Evolutionary conservation across 2,888 invertebrate genomes (phyloP).

Genomic region (Caenorhabditis sinica): DNA sequence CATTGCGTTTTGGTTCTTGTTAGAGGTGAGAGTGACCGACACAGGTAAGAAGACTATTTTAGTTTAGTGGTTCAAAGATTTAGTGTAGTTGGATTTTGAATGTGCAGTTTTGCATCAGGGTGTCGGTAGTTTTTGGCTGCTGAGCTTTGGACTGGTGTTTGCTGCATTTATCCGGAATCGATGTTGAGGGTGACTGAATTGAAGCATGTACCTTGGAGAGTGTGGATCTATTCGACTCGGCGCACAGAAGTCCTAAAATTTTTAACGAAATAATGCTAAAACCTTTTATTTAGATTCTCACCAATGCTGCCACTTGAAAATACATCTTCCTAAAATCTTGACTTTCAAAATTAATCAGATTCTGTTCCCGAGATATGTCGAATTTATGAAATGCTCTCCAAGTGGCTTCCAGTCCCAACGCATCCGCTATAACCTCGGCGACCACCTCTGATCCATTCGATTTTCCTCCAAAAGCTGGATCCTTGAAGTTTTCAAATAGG

Average conservation of each 20-base stretch:
- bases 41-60: too few relatives aligned
- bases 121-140: too few relatives aligned
- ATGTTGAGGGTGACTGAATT: conserved; percentile 18
- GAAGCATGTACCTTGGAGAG: background rate
- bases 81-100: too few relatives aligned
- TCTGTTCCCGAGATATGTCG: background rate
- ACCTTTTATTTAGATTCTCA: background rate
- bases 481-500: conserved; percentile 11
- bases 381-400: conserved; percentile 23
- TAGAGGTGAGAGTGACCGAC: background rate
- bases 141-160: too few relatives aligned
- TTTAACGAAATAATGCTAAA: background rate
- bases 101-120: too few relatives aligned
- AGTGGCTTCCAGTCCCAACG: conserved; percentile 21
- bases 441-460: background rate
- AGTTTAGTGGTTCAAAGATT: too few relatives aligned
- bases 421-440: conserved; percentile 18
- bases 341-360: conserved; percentile 12
- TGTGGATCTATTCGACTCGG: conserved; percentile 1
- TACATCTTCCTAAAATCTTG: background rate
- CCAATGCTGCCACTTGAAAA: conserved; percentile 20
- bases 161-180: conserved; percentile 44
- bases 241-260: conserved; percentile 24
- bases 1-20: background rate
- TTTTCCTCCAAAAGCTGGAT: conserved; percentile 4